Evolutionary conservation across 2,888 invertebrate species (phyloP), one percentile per base, ranked within the genome.

Genomic region (Lasius fuliginosus): DNA sequence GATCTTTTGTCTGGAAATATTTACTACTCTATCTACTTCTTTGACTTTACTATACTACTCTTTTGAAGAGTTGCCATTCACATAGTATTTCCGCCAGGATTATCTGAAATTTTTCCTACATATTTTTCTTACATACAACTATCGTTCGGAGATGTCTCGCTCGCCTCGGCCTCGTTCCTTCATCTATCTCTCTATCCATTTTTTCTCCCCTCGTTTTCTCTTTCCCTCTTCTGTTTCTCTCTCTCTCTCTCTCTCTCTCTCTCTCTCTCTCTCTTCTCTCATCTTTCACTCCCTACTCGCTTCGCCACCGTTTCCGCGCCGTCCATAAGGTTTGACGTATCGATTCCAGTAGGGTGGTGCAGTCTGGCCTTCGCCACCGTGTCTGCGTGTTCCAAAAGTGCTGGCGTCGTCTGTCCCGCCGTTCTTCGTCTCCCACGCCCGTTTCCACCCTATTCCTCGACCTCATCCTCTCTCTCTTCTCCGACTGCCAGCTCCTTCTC

Each of bases 261-360:
- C 60, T n/a, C n/a, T 46, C 12, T 42, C 42, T 36, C 58, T 71
- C 27, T n/a, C 23, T 18, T 79, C 36, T 18, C 27, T 74, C 60
- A 75, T 81, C 76, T 81, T 81, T 81, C 27, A 74, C 75, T 81
- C 60, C 36, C 60, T n/a, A 75, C 74, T 81, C n/a, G 76, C 53
- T 77, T 67, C 62, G 67, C 74, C 82, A 68, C 67, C 73, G 83
- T 76, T 86, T 84, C 79, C 86, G 76, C 88, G 82, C 65, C 82
- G 71, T 86, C 82, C 86, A 42, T 82, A 86, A 86, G 84, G 88
- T 93, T 92, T 93, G 94, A 94, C 92, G 92, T 93, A 94, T 94
- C 93, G 94, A 94, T 94, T 94, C 90, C 83, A 81, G 86, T 86
- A 91, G 91, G 91, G 90, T 87, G 90, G 89, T 89, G 91, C 92